Evolutionary conservation across 2,113 vertebrate genomes (phyloP), one percentile per base, ranked within the genome.

Genomic region (Anoura caudifer): DNA sequence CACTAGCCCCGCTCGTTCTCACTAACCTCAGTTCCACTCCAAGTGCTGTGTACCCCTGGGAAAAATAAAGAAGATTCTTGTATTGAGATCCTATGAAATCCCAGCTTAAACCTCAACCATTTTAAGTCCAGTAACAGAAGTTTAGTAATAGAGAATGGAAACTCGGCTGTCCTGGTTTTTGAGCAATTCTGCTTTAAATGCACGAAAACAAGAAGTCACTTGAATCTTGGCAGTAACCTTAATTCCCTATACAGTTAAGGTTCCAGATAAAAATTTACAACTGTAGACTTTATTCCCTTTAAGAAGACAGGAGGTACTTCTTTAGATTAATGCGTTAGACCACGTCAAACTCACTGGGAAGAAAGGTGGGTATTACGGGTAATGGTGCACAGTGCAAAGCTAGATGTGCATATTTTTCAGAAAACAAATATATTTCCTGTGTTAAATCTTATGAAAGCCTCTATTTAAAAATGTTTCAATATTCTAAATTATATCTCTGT

Each of bases 371-470:
- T 93, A 9, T 47, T 36, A 36, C 79, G 90, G 92, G 83, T 87
- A 52, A 5, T 10, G 31, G 90, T 14, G 70, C 54, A 7, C 70
- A 67, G 54, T 15, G 70, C 77, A 89, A 47, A 28, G 85, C 87
- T 96, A 97, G 96, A 59, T 90, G 93, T 93, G 95, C 61, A 1
- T 38, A 36, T 80, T 91, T 96, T 97, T 87, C 95, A 92, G 87
- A 94, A 94, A 96, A 96, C 70, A 90, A 96, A 97, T 33, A 0
- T 5, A 83, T 94, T 96, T 88, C 91, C 33, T 45, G 36, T 61
- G 82, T 81, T 94, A 94, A 94, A 79, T 95, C 50, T 56, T 41
- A 36, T n/a, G 59, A 94, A 92, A 45, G 20, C 6, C 47, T 93
- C 76, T 87, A 93, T 76, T 59, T 95, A 50, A 81, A 93, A 91